A percentile compares a stretch with the other conserved stretches of the same genome.
Conservation (phyloP, 2,888 invertebrate genomes). For the Cosmopolites sordidus region DNA sequence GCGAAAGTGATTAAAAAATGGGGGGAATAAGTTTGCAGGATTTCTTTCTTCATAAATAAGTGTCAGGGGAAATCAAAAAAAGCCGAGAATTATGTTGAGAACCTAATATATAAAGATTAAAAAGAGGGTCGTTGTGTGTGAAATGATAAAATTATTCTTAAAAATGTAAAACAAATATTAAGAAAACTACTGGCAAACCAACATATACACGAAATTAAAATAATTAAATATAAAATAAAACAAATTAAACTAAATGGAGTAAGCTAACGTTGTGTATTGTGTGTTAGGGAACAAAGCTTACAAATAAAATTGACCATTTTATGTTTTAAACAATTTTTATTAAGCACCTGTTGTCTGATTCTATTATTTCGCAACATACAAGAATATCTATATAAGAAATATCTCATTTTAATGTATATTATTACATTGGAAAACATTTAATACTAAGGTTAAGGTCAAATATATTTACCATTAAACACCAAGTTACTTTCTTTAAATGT, state of each 20-base stretch:
- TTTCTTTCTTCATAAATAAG: too few species aligned
- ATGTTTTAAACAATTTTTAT: not conserved
- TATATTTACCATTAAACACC: too few species aligned
- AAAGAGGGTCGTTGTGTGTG: not conserved
- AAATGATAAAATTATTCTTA: not conserved
- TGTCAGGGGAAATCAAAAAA: too few species aligned
- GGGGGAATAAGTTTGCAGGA: too few species aligned
- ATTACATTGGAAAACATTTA: not conserved
- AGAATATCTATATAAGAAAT: conserved; percentile 28
- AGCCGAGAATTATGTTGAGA: too few species aligned
- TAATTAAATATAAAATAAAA: conserved; percentile 30
- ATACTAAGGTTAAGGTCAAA: too few species aligned
- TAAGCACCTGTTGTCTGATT: not conserved
- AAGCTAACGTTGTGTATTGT: not conserved
- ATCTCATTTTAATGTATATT: not conserved
- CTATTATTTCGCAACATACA: conserved; percentile 14
- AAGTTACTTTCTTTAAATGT: too few species aligned
- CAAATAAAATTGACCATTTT: conserved; percentile 26
- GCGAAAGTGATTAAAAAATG: too few species aligned
- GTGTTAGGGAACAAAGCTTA: conserved; percentile 5
- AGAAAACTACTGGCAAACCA: conserved; percentile 49
- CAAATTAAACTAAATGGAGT: not conserved
- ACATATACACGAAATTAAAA: conserved; percentile 37
- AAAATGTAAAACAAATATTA: conserved; percentile 13
- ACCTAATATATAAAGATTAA: too few species aligned